phyloP scores from a whole-genome alignment of 1,140 invertebrate species.

The Octopus sinensis region DNA sequence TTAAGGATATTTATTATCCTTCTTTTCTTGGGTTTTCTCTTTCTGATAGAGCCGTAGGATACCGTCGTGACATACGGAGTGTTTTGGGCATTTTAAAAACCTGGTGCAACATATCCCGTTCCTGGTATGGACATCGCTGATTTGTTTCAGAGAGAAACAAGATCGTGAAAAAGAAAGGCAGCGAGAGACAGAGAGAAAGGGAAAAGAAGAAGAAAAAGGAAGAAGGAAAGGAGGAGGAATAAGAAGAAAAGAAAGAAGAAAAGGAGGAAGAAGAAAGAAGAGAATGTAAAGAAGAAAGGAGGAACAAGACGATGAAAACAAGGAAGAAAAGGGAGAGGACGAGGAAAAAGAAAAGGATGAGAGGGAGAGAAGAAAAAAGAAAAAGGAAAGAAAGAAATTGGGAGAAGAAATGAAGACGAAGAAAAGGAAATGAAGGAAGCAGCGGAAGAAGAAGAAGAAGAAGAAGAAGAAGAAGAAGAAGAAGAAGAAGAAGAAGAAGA shows the following conservation, averaged over 20 bases:
- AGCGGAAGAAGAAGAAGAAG: background rate
- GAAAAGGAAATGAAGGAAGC: slow-evolving; percentile 1
- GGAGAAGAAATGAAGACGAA: slow-evolving; percentile 13
- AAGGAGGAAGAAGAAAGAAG: background rate
- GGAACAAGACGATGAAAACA: background rate
- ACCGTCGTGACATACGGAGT: too few species aligned
- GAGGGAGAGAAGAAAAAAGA: background rate
- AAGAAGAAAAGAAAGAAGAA: background rate
- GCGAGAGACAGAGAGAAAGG: background rate
- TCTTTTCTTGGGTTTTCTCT: too few species aligned
- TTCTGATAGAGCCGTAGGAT: too few species aligned
- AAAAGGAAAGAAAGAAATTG: background rate
- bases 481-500: background rate
- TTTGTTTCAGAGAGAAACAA: background rate
- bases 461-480: slow-evolving; percentile 8
- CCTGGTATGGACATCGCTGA: too few species aligned
- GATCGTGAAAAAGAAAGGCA: background rate
- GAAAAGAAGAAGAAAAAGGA: background rate
- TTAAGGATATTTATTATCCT: too few species aligned
- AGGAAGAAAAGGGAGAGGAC: background rate
- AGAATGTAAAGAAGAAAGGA: background rate
- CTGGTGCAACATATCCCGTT: too few species aligned
- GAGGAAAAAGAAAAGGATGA: background rate
- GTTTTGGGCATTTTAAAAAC: too few species aligned
- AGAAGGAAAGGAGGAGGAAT: background rate